Evolutionary conservation across 2,797 vertebrate species (phyloP).

Genomic region (Carcharodon carcharias): DNA sequence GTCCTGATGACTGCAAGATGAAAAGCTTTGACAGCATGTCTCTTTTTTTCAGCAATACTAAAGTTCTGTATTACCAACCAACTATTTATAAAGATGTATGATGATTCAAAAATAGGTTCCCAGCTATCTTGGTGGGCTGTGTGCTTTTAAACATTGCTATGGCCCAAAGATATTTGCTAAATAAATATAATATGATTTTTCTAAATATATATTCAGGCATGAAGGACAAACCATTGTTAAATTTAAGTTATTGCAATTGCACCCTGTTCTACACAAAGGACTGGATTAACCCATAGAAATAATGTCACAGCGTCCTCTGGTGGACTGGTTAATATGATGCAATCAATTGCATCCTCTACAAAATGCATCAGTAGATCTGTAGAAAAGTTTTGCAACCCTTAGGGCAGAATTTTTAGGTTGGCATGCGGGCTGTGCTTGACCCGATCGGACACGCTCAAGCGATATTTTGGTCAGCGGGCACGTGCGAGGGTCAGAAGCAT

Average conservation of each 20-base stretch:
- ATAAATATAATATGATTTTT: background rate
- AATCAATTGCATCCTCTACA: background rate
- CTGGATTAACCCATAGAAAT: background rate
- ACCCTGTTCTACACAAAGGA: background rate
- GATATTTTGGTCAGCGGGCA: no score
- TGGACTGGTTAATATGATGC: background rate
- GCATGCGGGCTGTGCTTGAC: no score
- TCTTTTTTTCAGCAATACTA: no score
- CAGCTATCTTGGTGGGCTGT: background rate
- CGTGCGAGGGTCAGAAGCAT: no score
- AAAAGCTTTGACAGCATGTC: no score
- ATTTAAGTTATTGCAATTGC: background rate
- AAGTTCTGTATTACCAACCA: no score
- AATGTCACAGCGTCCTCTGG: background rate
- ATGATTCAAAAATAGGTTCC: background rate
- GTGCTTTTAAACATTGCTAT: background rate
- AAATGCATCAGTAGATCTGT: background rate
- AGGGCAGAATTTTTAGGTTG: no score
- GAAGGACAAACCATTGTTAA: background rate
- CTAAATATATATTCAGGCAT: background rate
- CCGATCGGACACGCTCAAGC: no score
- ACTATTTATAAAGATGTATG: background rate
- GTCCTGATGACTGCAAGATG: no score
- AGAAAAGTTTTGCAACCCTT: background rate
- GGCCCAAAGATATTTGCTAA: background rate